Evolutionary conservation across 2,888 invertebrate genomes (phyloP).

Genomic region (Erpobdella octoculata): DNA sequence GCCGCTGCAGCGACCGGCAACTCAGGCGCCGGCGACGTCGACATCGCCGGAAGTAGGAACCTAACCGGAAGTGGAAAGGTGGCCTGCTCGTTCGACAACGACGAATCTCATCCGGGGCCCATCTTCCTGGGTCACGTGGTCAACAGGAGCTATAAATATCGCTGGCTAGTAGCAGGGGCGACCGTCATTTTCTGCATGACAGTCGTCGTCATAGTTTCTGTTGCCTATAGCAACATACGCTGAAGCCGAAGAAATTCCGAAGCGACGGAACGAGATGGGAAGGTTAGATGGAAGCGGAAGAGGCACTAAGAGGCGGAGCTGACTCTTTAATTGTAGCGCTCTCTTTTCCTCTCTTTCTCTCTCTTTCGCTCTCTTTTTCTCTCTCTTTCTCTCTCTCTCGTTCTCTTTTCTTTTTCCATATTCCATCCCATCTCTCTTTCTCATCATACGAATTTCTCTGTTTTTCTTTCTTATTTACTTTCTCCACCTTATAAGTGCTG

Average conservation of each 20-base stretch:
- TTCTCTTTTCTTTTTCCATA: neutral
- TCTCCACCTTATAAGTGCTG: too few species aligned
- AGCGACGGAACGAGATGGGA: neutral
- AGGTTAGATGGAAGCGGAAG: neutral
- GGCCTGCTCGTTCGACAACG: slow-evolving; percentile 14
- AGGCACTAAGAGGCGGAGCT: too few species aligned
- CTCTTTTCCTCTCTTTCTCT: neutral
- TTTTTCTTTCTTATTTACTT: too few species aligned
- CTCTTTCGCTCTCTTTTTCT: neutral
- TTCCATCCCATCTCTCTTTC: neutral
- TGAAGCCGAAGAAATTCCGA: neutral
- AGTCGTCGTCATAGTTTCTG: slow-evolving; percentile 38
- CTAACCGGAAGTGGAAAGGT: slow-evolving; percentile 11
- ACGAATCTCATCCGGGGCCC: slow-evolving; percentile 34
- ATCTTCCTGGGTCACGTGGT: slow-evolving; percentile 39
- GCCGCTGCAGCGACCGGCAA: neutral
- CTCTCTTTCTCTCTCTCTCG: neutral
- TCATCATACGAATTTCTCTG: too few species aligned
- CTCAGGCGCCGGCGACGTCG: slow-evolving; percentile 2
- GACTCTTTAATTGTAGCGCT: neutral
- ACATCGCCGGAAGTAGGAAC: neutral
- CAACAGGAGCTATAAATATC: slow-evolving; percentile 35
- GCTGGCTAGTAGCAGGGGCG: slow-evolving; percentile 38
- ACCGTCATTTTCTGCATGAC: slow-evolving; percentile 37
- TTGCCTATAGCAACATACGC: slow-evolving; percentile 38